Evolutionary conservation across 2,888 invertebrate species (phyloP), one percentile per base, ranked within the genome.

Genomic region (Papilio elwesi): DNA sequence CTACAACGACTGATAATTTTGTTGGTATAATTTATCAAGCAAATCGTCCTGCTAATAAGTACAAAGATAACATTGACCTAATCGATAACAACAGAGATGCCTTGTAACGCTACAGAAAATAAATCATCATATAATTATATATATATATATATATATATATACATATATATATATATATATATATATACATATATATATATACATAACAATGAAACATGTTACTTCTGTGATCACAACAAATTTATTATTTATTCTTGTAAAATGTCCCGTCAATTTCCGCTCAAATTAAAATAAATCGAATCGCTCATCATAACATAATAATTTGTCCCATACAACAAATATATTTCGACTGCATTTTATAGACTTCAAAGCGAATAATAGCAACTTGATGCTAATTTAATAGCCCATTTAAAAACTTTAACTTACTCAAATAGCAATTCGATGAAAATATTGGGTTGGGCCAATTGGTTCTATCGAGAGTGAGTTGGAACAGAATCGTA

Each of bases 331-430:
- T 43, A 43, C 11, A 53, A 9, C 11, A 0, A 43, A 38, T 55
- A 55, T 26, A 26, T 73, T 80, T 77, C 70, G 77, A 81, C 81
- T 81, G 82, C 89, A 89, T 86, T 88, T 90, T 87, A 87, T 83
- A 80, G 78, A 79, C 79, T 81, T 80, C 81, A 76, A 78, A 82
- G 81, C 77, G 80, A 85, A 85, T 90, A 87, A 92, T 89, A 85
- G 90, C 84, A 74, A 78, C 77, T 79, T 85, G 83, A 92, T 92
- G 92, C 88, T 91, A 92, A 92, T 92, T 87, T 87, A 82, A 92
- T 91, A 78, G 90, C 81, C 90, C 85, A 89, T 91, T 85, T 78
- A 83, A 82, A 84, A 78, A 87, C 84, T 89, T 87, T 87, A 83
- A 88, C 87, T 84, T 85, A 82, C 76, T 80, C 84, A 85, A 85